Percentiles rank a stretch among this genome's conserved stretches.
These are phyloP conservation scores for Artemia sinica DNA, from an alignment of 2,888 invertebrate species.

Conservation along the genomic window DNA sequence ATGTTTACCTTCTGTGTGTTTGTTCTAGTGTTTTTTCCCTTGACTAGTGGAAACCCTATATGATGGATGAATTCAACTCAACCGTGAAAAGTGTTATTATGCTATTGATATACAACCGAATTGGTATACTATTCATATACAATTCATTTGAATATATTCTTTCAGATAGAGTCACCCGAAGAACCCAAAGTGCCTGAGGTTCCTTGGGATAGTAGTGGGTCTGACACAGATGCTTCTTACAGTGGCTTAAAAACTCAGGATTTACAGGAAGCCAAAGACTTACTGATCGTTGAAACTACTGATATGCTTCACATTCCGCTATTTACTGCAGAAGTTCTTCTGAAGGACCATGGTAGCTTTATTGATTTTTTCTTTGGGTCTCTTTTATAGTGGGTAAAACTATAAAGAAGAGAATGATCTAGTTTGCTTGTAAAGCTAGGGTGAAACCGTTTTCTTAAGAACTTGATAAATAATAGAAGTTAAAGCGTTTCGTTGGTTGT, in stretches of 20 bases:
- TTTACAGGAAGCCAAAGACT: slow-evolving; percentile 50
- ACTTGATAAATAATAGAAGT: no score
- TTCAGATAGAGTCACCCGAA: slow-evolving; percentile 21
- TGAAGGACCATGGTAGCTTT: slow-evolving; percentile 43
- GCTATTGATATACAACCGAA: no score
- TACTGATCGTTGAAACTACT: slow-evolving; percentile 48
- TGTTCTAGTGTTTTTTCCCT: no score
- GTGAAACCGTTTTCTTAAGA: no score
- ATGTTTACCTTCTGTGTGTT: no score
- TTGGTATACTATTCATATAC: not conserved
- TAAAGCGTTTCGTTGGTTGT: no score
- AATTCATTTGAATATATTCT: not conserved
- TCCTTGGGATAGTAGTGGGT: slow-evolving; percentile 8
- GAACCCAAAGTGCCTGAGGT: slow-evolving; percentile 29
- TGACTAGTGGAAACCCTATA: no score
- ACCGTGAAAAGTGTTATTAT: no score
- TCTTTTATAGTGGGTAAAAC: no score
- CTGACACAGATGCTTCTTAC: slow-evolving; percentile 38
- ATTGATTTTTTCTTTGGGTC: not conserved
- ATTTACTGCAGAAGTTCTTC: slow-evolving; percentile 48
- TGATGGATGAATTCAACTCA: no score
- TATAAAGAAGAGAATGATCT: no score
- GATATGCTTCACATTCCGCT: slow-evolving; percentile 51
- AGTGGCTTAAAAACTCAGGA: slow-evolving; percentile 47
- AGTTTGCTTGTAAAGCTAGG: no score